phyloP scores from a whole-genome alignment of 2,888 invertebrate species.

The Lasiommata megera region DNA sequence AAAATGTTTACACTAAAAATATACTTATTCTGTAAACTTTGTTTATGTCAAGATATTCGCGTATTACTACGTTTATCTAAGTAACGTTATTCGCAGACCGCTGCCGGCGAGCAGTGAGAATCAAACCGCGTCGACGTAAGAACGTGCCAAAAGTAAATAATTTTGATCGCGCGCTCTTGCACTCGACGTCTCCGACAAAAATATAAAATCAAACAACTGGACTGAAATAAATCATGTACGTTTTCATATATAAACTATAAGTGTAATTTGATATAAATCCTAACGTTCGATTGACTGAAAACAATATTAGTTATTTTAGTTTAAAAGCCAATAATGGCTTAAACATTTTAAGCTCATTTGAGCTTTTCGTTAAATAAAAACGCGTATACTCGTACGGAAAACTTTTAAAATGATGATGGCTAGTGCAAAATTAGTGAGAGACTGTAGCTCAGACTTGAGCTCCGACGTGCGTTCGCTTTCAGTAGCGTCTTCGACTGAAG shows the following conservation, averaged over 20 bases:
- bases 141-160: slow-evolving; percentile 44
- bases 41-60: slow-evolving; percentile 32
- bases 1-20: slow-evolving; percentile 14
- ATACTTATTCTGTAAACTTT: slow-evolving; percentile 26
- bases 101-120: slow-evolving; percentile 48
- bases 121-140: slow-evolving; percentile 47
- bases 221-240: slow-evolving; percentile 32
- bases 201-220: slow-evolving; percentile 33
- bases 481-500: slow-evolving; percentile 78
- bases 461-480: slow-evolving; percentile 75
- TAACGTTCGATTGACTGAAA: background rate
- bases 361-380: background rate
- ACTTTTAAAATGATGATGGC: slow-evolving; percentile 75
- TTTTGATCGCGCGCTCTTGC: slow-evolving; percentile 46
- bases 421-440: slow-evolving; percentile 78
- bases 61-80: slow-evolving; percentile 28
- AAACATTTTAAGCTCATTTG: slow-evolving; percentile 11
- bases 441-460: slow-evolving; percentile 76
- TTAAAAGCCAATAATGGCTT: slow-evolving; percentile 12
- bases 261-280: slow-evolving; percentile 17
- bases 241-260: slow-evolving; percentile 16
- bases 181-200: slow-evolving; percentile 38
- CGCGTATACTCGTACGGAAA: slow-evolving; percentile 13
- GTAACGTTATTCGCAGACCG: slow-evolving; percentile 12
- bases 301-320: background rate